Evolutionary conservation across 1,140 invertebrate genomes (phyloP).

Genomic region (Pseudomyrmex flavicornis): DNA sequence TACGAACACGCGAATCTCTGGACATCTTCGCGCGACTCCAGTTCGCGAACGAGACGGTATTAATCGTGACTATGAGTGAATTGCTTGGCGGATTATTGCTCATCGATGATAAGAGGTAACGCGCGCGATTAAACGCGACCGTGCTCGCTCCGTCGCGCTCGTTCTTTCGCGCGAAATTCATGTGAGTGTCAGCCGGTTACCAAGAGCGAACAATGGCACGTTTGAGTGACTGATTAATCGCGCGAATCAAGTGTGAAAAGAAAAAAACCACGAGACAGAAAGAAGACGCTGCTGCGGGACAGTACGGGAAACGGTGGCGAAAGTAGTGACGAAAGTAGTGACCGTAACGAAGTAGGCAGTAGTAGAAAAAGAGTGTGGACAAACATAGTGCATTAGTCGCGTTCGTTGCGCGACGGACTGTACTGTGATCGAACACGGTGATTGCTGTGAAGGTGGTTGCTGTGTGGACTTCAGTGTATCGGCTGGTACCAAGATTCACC

Average conservation of each 20-base stretch:
- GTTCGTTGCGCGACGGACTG: background rate
- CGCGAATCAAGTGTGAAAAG: conserved; percentile 16
- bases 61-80: conserved; percentile 42
- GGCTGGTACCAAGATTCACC: conserved; percentile 27
- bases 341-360: background rate
- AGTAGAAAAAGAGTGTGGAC: background rate
- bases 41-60: conserved; percentile 4
- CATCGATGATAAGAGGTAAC: conserved; percentile 35
- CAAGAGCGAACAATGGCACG: conserved; percentile 41
- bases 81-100: background rate
- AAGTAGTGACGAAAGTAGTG: conserved; percentile 3
- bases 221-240: conserved; percentile 21
- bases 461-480: conserved; percentile 22
- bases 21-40: conserved; percentile 27
- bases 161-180: conserved; percentile 13
- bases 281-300: background rate
- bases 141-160: conserved; percentile 1
- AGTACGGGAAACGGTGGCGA: background rate
- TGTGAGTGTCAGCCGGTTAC: conserved; percentile 34
- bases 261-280: too few species aligned
- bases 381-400: background rate
- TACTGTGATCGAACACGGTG: background rate
- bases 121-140: conserved; percentile 34
- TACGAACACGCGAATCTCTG: conserved; percentile 23
- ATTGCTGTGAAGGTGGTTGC: conserved; percentile 2